A percentile compares a stretch with the other conserved stretches of the same genome.
Conservation (phyloP, 2,113 vertebrate genomes). For the Ibidorhyncha struthersii region DNA sequence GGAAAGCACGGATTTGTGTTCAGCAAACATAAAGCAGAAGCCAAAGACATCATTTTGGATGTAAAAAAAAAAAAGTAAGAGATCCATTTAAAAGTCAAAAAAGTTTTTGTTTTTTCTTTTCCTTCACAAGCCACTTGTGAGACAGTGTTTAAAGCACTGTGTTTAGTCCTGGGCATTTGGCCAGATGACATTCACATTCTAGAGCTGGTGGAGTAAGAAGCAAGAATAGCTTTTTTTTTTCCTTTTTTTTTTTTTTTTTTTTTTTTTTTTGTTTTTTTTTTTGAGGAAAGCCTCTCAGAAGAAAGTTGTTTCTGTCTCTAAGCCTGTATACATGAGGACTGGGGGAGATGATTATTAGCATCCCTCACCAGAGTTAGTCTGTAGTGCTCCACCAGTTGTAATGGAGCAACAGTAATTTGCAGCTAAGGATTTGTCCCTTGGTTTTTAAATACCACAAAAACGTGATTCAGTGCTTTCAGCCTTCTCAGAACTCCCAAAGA, state of each 20-base stretch:
- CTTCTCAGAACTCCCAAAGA: not conserved
- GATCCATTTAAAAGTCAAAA: not conserved
- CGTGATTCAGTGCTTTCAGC: not conserved
- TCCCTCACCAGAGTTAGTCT: not conserved
- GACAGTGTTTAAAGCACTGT: not conserved
- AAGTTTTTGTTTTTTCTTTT: not conserved
- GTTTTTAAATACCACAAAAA: not conserved
- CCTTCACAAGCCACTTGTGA: not conserved
- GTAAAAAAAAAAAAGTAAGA: not conserved
- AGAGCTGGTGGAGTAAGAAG: not conserved
- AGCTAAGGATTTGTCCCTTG: not conserved
- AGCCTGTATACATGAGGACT: not conserved
- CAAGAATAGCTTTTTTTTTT: not conserved
- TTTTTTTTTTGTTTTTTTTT: not conserved
- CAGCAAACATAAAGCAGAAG: not conserved
- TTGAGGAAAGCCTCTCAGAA: not conserved
- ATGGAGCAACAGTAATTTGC: not conserved
- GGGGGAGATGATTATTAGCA: not conserved
- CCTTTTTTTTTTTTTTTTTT: not conserved
- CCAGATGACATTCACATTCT: not conserved
- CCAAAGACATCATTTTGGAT: not conserved
- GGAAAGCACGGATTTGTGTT: not conserved
- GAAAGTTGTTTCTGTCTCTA: not conserved
- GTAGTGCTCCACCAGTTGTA: not conserved
- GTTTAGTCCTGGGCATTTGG: not conserved